A percentile compares a stretch with the other conserved stretches of the same genome.
phyloP scores from a whole-genome alignment of 1,140 invertebrate genomes.

The Zaprionus africanus region DNA sequence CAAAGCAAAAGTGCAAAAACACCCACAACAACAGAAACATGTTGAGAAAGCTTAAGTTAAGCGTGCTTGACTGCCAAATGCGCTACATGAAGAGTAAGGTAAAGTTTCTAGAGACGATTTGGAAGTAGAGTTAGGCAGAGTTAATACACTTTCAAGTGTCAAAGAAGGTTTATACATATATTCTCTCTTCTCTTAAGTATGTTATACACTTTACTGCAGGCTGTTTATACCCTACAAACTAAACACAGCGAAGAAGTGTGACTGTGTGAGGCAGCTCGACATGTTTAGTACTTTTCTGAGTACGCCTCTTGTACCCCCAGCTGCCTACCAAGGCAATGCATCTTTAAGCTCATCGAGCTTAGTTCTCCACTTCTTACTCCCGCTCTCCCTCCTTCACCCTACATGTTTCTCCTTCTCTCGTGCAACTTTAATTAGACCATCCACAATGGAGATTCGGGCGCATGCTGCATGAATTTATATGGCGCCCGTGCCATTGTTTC shows the following conservation, averaged over 20 bases:
- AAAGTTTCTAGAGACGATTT: neutral
- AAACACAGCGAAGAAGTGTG: neutral
- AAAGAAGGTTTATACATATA: neutral
- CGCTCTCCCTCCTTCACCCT: slow-evolving; percentile 2
- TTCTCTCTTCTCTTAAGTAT: no score
- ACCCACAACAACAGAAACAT: slow-evolving; percentile 12
- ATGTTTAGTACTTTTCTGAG: slow-evolving; percentile 33
- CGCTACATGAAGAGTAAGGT: neutral
- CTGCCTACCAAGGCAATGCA: slow-evolving; percentile 30
- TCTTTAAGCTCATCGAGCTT: slow-evolving; percentile 32
- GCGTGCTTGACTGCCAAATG: neutral
- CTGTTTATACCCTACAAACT: neutral
- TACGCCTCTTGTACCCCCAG: slow-evolving; percentile 22
- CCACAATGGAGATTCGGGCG: slow-evolving; percentile 35
- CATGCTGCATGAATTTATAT: slow-evolving; percentile 43
- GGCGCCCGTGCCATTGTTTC: slow-evolving; percentile 52
- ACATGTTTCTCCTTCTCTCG: slow-evolving; percentile 1
- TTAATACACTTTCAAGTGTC: no score
- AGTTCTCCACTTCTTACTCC: slow-evolving; percentile 7
- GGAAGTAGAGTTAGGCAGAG: neutral
- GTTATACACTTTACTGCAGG: no score
- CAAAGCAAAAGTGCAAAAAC: slow-evolving; percentile 16
- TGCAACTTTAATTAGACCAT: slow-evolving; percentile 64
- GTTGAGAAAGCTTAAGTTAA: neutral
- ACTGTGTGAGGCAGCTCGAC: slow-evolving; percentile 10